phyloP scores from a whole-genome alignment of 1,140 invertebrate genomes.

The Anoplolepis gracilipes region DNA sequence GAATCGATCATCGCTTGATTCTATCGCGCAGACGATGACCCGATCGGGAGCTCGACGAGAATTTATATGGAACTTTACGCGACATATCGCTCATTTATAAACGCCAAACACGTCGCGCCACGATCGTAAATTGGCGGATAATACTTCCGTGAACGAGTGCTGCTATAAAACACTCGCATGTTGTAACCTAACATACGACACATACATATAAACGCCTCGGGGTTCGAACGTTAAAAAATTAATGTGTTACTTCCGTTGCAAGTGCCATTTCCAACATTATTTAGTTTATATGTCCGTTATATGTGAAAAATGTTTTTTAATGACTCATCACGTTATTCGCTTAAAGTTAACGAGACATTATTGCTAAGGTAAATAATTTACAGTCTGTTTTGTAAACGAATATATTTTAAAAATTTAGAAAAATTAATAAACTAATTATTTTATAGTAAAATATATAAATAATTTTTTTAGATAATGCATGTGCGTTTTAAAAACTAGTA shows the following conservation, averaged over 20 bases:
- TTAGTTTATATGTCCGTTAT: neutral
- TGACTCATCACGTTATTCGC: neutral
- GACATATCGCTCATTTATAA: constrained; percentile 34
- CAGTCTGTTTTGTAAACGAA: neutral
- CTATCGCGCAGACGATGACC: constrained; percentile 31
- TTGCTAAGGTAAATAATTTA: neutral
- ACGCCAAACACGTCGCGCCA: constrained; percentile 30
- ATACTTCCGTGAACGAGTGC: constrained; percentile 61
- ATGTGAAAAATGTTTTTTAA: constrained; percentile 32
- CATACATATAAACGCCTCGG: constrained; percentile 9
- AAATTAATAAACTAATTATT: neutral
- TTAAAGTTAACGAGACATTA: neutral
- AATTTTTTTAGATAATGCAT: neutral
- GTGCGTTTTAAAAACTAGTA: neutral
- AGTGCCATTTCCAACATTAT: constrained; percentile 52
- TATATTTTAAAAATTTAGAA: neutral
- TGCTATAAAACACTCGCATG: constrained; percentile 77
- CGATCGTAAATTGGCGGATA: constrained; percentile 77
- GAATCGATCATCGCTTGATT: constrained; percentile 49
- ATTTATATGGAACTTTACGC: constrained; percentile 55
- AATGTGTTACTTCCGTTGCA: constrained; percentile 61
- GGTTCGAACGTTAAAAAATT: constrained; percentile 67
- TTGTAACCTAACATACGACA: constrained; percentile 67
- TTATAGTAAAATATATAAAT: neutral
- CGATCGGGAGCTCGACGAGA: constrained; percentile 37